phyloP scores from a whole-genome alignment of 35 echinoderm and acorn worm genomes.

The Nesometra sesokonis region DNA sequence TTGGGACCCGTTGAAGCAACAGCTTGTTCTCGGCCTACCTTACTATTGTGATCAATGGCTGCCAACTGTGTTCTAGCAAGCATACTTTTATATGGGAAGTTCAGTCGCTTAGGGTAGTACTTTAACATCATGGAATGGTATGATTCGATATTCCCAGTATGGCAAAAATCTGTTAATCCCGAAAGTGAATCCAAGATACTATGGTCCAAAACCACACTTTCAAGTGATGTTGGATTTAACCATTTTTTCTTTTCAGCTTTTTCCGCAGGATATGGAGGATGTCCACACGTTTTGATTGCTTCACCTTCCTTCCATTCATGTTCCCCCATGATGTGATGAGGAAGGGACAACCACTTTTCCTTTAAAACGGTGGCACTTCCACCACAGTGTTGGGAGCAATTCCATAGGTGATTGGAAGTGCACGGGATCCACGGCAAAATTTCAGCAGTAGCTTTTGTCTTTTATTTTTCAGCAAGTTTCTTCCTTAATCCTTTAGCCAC shows the following conservation, averaged over 20 bases:
- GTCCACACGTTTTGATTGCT: no score
- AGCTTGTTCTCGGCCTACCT: no score
- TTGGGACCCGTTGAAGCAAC: no score
- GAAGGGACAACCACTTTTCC: background rate
- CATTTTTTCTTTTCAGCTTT: no score
- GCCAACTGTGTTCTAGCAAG: conserved; percentile 5
- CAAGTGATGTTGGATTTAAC: no score
- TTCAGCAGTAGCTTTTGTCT: conserved; percentile 17
- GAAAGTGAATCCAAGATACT: background rate
- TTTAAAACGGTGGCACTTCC: background rate
- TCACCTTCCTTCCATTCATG: no score
- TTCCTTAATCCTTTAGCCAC: conserved; percentile 22
- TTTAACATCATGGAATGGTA: background rate
- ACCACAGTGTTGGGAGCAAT: background rate
- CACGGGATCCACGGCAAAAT: conserved; percentile 12
- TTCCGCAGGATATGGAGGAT: no score
- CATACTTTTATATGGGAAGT: background rate
- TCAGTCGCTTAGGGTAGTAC: conserved; percentile 1
- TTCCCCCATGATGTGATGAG: no score
- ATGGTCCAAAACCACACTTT: background rate
- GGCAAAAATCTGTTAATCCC: background rate
- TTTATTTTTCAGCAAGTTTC: conserved; percentile 14
- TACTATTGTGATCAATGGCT: background rate
- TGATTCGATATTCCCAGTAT: background rate
- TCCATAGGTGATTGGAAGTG: conserved; percentile 31